phyloP scores from a whole-genome alignment of 37 sponge, comb jelly and placozoan genomes.

The Theonella swinhoei region DNA sequence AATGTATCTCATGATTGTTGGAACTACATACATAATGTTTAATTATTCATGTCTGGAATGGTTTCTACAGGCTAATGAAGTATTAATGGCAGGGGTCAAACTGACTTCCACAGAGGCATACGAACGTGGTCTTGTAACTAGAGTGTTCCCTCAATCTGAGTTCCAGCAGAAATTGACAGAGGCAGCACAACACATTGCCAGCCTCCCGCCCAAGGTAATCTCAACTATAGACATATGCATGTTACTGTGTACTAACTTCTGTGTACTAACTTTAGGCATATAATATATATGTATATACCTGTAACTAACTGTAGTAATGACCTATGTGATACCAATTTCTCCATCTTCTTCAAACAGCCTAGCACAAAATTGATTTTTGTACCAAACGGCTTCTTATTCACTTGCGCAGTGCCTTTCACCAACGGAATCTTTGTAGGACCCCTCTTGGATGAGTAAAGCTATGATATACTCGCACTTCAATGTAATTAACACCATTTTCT shows the following conservation, averaged over 20 bases:
- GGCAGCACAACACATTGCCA: conserved; percentile 48
- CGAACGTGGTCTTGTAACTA: conserved; percentile 84
- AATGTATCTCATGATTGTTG: no score
- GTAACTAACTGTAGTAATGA: not conserved
- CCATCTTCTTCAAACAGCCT: no score
- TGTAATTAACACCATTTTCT: no score
- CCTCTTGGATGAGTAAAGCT: no score
- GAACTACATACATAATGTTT: no score
- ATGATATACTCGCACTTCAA: no score
- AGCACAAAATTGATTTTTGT: no score
- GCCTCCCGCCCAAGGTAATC: conserved; percentile 79
- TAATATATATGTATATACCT: not conserved
- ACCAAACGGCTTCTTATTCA: no score
- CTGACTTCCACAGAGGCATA: conserved; percentile 87
- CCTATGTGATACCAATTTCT: no score
- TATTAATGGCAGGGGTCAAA: conserved; percentile 80
- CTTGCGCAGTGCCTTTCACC: no score
- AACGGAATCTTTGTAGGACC: no score
- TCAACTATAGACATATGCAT: not conserved
- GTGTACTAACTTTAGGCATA: not conserved
- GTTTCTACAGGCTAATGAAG: conserved; percentile 83
- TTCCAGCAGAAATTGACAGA: conserved; percentile 76
- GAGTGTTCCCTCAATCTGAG: conserved; percentile 67
- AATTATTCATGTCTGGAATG: no score
- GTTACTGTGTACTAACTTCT: not conserved